A percentile compares a stretch with the other conserved stretches of the same genome.
Conservation (phyloP, 2,888 invertebrate genomes). For the Miltochrista miniata region DNA sequence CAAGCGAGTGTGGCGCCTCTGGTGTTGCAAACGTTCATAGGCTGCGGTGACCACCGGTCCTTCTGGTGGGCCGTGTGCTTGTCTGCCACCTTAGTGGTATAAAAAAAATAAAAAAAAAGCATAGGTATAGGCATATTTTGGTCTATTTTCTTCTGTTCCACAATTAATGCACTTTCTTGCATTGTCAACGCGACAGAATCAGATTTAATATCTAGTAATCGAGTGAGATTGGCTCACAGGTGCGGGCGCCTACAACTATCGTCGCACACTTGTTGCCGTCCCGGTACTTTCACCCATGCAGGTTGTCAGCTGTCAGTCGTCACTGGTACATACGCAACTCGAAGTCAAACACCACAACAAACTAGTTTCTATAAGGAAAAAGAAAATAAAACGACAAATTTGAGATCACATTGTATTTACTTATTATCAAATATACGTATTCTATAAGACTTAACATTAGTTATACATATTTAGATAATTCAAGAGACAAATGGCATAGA, state of each 20-base stretch:
- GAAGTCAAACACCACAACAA: conserved; percentile 41
- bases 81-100: no score
- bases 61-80: no score
- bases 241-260: conserved; percentile 47
- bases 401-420: conserved; percentile 34
- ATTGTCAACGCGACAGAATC: conserved; percentile 75
- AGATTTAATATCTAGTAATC: conserved; percentile 75
- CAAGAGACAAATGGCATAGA: no score
- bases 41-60: no score
- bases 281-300: conserved; percentile 75
- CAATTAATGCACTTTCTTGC: conserved; percentile 81
- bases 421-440: conserved; percentile 16
- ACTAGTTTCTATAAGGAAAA: conserved; percentile 17
- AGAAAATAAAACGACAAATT: conserved; percentile 37
- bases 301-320: conserved; percentile 61
- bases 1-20: no score
- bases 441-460: background rate
- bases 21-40: no score
- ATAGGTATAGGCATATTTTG: no score
- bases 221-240: conserved; percentile 67
- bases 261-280: conserved; percentile 66
- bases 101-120: no score
- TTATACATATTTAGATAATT: no score
- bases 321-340: conserved; percentile 61
- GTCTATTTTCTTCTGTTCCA: conserved; percentile 58